phyloP scores from a whole-genome alignment of 2,888 invertebrate genomes.

The Empis stercorea region DNA sequence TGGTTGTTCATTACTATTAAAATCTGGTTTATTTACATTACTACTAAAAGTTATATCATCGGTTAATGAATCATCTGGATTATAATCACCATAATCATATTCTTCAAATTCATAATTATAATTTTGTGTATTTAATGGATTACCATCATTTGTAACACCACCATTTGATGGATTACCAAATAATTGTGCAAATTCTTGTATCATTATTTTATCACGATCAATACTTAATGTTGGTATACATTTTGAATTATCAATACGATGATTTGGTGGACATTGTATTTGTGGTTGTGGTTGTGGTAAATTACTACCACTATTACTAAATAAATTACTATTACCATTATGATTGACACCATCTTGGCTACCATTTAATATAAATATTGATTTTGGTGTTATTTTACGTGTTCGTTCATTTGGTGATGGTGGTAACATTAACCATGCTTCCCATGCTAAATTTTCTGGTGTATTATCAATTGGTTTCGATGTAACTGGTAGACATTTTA shows the following conservation, averaged over 20 bases:
- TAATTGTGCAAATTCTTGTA: slow-evolving; percentile 20
- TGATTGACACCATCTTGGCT: not conserved
- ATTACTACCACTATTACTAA: not conserved
- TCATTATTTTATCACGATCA: slow-evolving; percentile 17
- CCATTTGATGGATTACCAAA: slow-evolving; percentile 11
- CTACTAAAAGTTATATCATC: not conserved
- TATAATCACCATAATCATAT: slow-evolving; percentile 9
- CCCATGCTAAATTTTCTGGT: slow-evolving; percentile 33
- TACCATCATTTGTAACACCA: slow-evolving; percentile 4
- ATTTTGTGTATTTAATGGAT: slow-evolving; percentile 17
- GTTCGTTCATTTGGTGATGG: slow-evolving; percentile 27
- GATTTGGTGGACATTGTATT: slow-evolving; percentile 27
- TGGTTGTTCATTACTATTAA: slow-evolving; percentile 23
- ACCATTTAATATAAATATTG: slow-evolving; percentile 30
- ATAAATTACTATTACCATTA: not conserved
- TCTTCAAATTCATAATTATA: slow-evolving; percentile 24
- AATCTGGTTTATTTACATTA: not conserved
- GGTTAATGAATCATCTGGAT: slow-evolving; percentile 7
- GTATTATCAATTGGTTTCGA: slow-evolving; percentile 35
- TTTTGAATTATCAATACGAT: slow-evolving; percentile 25
- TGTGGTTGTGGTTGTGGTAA: slow-evolving; percentile 5
- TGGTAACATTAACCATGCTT: slow-evolving; percentile 32
- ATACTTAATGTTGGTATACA: slow-evolving; percentile 31
- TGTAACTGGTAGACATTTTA: slow-evolving; percentile 26
- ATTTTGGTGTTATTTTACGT: slow-evolving; percentile 35